Base-by-base conservation (phyloP, 2,888 invertebrate genomes). In the Amiota communis region DNA sequence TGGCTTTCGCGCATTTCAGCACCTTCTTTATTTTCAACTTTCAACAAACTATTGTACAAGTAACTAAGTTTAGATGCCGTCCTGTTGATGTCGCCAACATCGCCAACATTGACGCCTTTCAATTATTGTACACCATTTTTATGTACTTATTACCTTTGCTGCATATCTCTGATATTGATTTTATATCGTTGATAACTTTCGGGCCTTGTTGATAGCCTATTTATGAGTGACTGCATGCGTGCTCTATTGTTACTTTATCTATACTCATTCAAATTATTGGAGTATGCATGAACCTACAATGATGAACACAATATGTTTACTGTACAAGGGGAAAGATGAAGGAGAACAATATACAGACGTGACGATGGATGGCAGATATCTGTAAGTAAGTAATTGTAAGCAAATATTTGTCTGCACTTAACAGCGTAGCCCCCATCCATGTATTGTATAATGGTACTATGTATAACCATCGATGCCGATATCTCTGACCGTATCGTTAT, bases 371-470 rank as follows among this genome's bases (percentile, higher is more conserved):
- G 20, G 15, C 11, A 17, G 20, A 10, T 59, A 36, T 51, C 70
- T 65, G 68, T 70, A 71, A 73, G 74, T 78, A 82, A 84, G 83
- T 82, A 84, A 85, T 84, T 85, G 85, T 85, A 85, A 83, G 83
- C 81, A 83, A 83, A 83, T 83, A 81, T 83, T 83, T 83, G 80
- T 81, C 74, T 17, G 20, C 36, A 36, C 36, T 36, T 36, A 36
- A 36, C 36, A 36, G 36, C 36, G 36, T 36, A 36, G 36, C 36
- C 36, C 36, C 36, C 36, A 36, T 6, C 36, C 36, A 36, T 36
- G 8, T 36, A 36, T 36, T 61, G n/a, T n/a, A 36, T 6, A 36
- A 36, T 36, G 36, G 36, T 36, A 36, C 36, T 6, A 4, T 4
- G 4, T 36, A 36, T 36, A 36, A 36, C 36, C 36, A 36, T 36